Base-by-base conservation (phyloP, 1,140 invertebrate genomes). In the Ooceraea biroi region DNA sequence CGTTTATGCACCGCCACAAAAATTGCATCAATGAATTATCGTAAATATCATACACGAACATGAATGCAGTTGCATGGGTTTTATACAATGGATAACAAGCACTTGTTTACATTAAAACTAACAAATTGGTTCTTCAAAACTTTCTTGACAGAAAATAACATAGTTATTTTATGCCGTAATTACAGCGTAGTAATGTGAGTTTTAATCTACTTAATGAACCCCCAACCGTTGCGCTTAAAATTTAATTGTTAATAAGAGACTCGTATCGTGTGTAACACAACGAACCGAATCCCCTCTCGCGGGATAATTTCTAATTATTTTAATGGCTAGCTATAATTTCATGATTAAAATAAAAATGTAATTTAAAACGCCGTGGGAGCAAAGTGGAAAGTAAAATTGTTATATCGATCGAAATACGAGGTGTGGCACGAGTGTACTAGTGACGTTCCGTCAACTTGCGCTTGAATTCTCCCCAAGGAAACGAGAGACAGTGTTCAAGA, bases 11-110 rank as follows among this genome's bases (percentile, higher is more conserved):
- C n/a, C 14, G 22, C 44, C 22, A 19, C 61, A 68, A 8, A 71
- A 80, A 80, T 71, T 71, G 25, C 65, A 71, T 78, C 36, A 78
- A 69, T n/a, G 17, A 55, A 41, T 65, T 69, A 44, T 68, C 17
- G 50, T 44, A 69, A 78, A 69, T 12, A 36, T 55, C 27, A 30
- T 78, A 8, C 22, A 48, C 4, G 12, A 48, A 48, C 27, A 8
- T 14, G 19, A 52, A 41, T 36, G 11, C 48, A 25, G 14, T 25
- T n/a, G 14, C 7, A 41, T 4, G 41, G 11, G n/a, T 68, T 41
- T n/a, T 1, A 22, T 14, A 25, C 22, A 50, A 58, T 60, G 30
- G 10, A 4, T 30, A 11, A n/a, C n/a, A n/a, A n/a, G n/a, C n/a
- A n/a, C n/a, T n/a, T n/a, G n/a, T 55, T 41, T 36, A 8, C 41